Base-by-base conservation (phyloP, 2,113 vertebrate species). In the Phalacrocorax aristotelis region DNA sequence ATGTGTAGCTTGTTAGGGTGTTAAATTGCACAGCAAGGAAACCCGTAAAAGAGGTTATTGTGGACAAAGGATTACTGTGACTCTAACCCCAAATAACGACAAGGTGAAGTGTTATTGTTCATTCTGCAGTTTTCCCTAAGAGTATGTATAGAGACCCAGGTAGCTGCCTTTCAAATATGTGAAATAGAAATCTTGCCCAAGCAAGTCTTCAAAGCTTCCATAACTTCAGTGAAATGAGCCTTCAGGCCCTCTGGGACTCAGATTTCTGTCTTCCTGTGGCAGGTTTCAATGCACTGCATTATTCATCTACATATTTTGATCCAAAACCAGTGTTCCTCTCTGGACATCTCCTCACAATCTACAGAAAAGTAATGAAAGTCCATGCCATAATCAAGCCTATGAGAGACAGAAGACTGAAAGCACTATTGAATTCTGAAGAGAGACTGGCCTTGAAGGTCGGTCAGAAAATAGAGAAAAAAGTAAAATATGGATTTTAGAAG, bases 191-290 rank as follows among this genome's bases (percentile, higher is more conserved):
- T 95, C 93, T 83, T 96, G 96, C 51, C 93, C 93, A 94, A 96
- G 95, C 96, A 96, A 95, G 93, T 85, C 92, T 94, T 96, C 93
- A 96, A 96, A 96, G 92, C 92, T 90, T 86, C 93, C 83, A 88
- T 64, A 93, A 83, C 88, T 92, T 92, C 72, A 70, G 79, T 75
- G 76, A 96, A 97, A 93, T 75, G 92, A 96, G 85, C 92, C 93
- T 96, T 88, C 79, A 89, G 96, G 92, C 90, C 89, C 90, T 80
- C 54, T 88, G 79, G 93, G 95, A 95, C 82, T 96, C 83, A 86
- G 32, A 62, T 90, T 94, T 96, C 88, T 90, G 71, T 81, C 82
- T 92, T 95, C 76, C 71, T 90, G 83, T 88, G 68, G 88, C 79
- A 94, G 44, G 64, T 96, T 96, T 95, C 88, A 93, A 74, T 75